Evolutionary conservation across 2,888 invertebrate species (phyloP), one percentile per base, ranked within the genome.

Genomic region (Lordiphosa fenestrarum): DNA sequence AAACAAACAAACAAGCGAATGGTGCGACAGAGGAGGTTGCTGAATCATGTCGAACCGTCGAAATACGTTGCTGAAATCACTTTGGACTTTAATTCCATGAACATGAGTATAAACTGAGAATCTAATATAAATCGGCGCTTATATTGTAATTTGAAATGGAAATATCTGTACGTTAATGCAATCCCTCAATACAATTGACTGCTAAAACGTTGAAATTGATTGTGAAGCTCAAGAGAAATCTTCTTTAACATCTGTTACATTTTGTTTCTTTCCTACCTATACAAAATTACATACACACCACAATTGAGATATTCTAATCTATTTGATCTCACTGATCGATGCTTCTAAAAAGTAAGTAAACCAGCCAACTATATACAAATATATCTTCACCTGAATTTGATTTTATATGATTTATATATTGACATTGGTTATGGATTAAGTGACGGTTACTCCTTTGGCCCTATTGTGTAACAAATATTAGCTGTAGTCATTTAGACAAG

Each of bases 261-360:
- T 78, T 82, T 73, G 62, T 85, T 83, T 74, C 75, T 84, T 84
- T 81, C 70, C 63, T 30, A 30, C 30, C 10, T 66, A 68, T 73
- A 74, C 65, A 65, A 57, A 58, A 68, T 38, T 60, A 57, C 59
- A 52, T 57, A 67, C 60, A 75, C 69, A 62, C 78, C 47, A 78
- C 66, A 71, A 71, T 66, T 83, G 83, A 77, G 83, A 82, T 66
- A 82, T 72, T 80, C 76, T 61, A 70, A 68, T 70, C 80, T 66
- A 67, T 82, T 75, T 75, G 66, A 76, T 74, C 62, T 76, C 66
- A 71, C 75, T 69, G 83, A 71, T 77, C 71, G 80, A 85, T 80
- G 77, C 80, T 70, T 71, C 72, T 71, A 61, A 84, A 83, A 84
- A 80, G 84, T 84, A 84, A 84, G 84, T 84, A 84, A 73, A 75